These are phyloP conservation scores for Pachyrhynchus sulphureomaculatus DNA, from an alignment of 1,140 invertebrate genomes.

Conservation along the genomic window DNA sequence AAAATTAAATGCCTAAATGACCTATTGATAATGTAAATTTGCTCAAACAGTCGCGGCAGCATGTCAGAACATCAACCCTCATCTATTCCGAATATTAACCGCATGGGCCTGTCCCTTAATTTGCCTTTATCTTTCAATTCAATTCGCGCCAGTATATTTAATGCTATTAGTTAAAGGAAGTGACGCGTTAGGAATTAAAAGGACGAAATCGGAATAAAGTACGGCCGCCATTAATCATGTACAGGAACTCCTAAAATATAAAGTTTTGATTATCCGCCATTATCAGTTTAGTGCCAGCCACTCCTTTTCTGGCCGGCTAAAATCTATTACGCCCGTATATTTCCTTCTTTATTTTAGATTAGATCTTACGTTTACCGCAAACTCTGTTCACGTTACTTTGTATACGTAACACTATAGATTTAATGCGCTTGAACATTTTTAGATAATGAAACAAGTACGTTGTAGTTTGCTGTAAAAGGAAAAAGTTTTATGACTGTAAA, in stretches of 20 bases:
- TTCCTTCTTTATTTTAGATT: constrained; percentile 30
- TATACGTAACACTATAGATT: constrained; percentile 19
- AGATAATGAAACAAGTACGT: constrained; percentile 27
- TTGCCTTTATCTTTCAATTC: constrained; percentile 32
- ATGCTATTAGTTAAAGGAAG: constrained; percentile 31
- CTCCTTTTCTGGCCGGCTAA: constrained; percentile 25
- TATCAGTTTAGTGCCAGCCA: constrained; percentile 33
- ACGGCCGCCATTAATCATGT: constrained; percentile 28
- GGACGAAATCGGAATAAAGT: constrained; percentile 32
- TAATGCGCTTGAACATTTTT: constrained; percentile 20
- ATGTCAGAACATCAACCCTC: constrained; percentile 22
- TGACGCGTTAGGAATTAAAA: constrained; percentile 33
- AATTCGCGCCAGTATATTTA: constrained; percentile 21
- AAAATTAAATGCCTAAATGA: not conserved
- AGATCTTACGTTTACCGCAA: constrained; percentile 24
- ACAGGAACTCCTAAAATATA: constrained; percentile 35
- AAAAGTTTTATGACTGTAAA: too few relatives aligned
- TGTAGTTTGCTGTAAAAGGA: too few relatives aligned
- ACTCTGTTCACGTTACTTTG: constrained; percentile 4
- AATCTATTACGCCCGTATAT: constrained; percentile 31
- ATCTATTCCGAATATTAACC: constrained; percentile 22
- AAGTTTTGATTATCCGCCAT: constrained; percentile 35
- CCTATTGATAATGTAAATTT: constrained; percentile 18
- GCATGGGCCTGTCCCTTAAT: constrained; percentile 25
- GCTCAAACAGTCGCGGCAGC: not conserved